These are phyloP conservation scores for Steinernema scapterisci DNA, from an alignment of 2,888 invertebrate species.

Conservation along the genomic window DNA sequence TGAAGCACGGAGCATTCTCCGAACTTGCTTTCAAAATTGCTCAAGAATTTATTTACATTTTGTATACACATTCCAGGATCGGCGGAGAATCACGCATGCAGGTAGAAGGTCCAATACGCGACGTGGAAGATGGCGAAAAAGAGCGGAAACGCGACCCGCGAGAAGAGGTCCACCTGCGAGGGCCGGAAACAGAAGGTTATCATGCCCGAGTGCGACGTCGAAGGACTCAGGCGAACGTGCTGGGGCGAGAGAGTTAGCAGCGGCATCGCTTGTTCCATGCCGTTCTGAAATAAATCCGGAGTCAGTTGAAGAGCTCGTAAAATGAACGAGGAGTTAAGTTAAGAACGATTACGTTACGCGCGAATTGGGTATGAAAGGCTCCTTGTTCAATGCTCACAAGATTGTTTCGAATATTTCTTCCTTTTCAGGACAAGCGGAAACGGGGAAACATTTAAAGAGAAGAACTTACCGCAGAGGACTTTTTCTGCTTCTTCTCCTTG, in stretches of 20 bases:
- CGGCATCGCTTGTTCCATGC: constrained; percentile 43
- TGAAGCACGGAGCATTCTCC: too few species aligned
- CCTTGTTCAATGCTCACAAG: too few species aligned
- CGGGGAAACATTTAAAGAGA: too few species aligned
- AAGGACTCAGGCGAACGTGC: constrained; percentile 33
- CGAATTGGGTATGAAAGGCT: neutral
- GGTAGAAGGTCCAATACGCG: constrained; percentile 62
- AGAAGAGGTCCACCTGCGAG: constrained; percentile 60
- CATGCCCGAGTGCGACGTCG: constrained; percentile 3
- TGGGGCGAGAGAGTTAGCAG: constrained; percentile 42
- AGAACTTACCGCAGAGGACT: neutral
- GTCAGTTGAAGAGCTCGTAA: neutral
- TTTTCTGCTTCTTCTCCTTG: constrained; percentile 15
- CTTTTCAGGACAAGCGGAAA: too few species aligned
- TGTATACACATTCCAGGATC: neutral
- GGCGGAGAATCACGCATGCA: constrained; percentile 38
- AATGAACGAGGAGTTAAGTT: neutral
- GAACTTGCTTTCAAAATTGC: too few species aligned
- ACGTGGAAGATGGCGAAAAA: constrained; percentile 64
- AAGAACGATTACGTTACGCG: neutral
- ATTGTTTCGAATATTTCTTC: too few species aligned
- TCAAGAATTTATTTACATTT: neutral
- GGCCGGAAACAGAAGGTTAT: constrained; percentile 36
- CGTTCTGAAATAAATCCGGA: constrained; percentile 41
- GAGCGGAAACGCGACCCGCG: constrained; percentile 61